These are phyloP conservation scores for Ploceus nigricollis DNA, from an alignment of 2,113 vertebrate species.

Conservation along the genomic window DNA sequence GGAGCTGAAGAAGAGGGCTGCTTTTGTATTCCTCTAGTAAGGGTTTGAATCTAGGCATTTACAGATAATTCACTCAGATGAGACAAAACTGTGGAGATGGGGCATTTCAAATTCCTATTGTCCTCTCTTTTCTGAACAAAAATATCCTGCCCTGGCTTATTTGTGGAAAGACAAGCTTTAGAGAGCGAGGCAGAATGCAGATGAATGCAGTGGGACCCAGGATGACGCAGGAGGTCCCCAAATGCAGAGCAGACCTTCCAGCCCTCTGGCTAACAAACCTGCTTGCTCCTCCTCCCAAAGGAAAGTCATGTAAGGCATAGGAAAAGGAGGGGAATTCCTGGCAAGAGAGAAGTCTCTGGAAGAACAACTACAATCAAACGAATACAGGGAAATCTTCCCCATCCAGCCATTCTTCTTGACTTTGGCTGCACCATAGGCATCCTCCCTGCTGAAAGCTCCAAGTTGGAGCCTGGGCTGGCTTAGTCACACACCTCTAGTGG, in stretches of 20 bases:
- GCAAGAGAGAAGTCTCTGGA: neutral
- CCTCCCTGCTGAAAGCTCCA: neutral
- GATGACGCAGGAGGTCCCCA: neutral
- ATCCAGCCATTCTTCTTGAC: neutral
- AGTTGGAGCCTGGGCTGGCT: neutral
- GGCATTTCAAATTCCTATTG: neutral
- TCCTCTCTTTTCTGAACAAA: neutral
- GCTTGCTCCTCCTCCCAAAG: neutral
- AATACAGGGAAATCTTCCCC: neutral
- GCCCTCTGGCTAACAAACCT: neutral
- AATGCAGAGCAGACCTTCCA: neutral
- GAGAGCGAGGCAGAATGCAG: neutral
- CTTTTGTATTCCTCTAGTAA: slow-evolving; percentile 22
- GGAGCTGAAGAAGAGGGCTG: neutral
- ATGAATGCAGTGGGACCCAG: neutral
- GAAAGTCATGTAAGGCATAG: neutral
- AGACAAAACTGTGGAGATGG: neutral
- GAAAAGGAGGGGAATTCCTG: neutral
- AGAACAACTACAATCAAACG: neutral
- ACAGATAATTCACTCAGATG: slow-evolving; percentile 4
- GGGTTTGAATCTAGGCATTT: neutral
- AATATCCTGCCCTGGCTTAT: neutral
- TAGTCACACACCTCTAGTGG: neutral
- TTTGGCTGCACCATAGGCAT: neutral
- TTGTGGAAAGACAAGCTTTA: neutral